These are phyloP conservation scores for Oplegnathus fasciatus DNA, from an alignment of 2,113 vertebrate species.

Conservation along the genomic window DNA sequence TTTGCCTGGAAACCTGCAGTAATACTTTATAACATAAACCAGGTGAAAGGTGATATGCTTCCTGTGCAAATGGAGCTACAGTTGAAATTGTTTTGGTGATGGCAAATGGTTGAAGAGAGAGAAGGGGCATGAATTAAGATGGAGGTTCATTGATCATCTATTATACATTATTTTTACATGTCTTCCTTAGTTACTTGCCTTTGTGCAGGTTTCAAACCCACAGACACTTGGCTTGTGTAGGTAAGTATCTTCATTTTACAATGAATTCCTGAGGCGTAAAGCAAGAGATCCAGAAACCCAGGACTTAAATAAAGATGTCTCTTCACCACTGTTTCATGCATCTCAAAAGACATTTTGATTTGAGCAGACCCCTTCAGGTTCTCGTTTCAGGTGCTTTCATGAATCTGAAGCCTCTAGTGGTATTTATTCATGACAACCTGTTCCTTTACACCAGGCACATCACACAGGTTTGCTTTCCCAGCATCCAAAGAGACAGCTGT, in stretches of 20 bases:
- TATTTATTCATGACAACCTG: conserved; percentile 64
- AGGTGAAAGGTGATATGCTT: background rate
- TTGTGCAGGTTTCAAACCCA: conserved; percentile 10
- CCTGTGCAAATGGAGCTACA: conserved; percentile 5
- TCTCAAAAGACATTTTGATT: conserved; percentile 60
- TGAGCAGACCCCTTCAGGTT: conserved; percentile 51
- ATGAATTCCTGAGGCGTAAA: conserved; percentile 6
- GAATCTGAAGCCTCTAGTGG: conserved; percentile 53
- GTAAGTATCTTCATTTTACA: conserved; percentile 1
- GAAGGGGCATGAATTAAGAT: conserved; percentile 24
- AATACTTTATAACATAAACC: background rate
- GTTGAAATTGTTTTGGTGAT: background rate
- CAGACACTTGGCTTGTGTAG: background rate
- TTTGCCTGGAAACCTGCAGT: background rate
- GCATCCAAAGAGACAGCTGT: conserved; percentile 70
- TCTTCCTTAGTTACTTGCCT: background rate
- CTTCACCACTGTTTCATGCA: conserved; percentile 31
- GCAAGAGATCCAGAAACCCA: background rate
- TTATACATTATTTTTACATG: conserved; percentile 21
- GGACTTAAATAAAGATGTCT: conserved; percentile 45
- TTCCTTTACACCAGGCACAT: conserved; percentile 59
- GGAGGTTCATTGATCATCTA: conserved; percentile 24
- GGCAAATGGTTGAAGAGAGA: conserved; percentile 28
- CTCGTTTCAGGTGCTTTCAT: conserved; percentile 47
- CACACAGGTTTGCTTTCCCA: conserved; percentile 54